A percentile compares a stretch with the other conserved stretches of the same genome.
phyloP scores from a whole-genome alignment of 1,140 invertebrate species.

The Anoplophora glabripennis region DNA sequence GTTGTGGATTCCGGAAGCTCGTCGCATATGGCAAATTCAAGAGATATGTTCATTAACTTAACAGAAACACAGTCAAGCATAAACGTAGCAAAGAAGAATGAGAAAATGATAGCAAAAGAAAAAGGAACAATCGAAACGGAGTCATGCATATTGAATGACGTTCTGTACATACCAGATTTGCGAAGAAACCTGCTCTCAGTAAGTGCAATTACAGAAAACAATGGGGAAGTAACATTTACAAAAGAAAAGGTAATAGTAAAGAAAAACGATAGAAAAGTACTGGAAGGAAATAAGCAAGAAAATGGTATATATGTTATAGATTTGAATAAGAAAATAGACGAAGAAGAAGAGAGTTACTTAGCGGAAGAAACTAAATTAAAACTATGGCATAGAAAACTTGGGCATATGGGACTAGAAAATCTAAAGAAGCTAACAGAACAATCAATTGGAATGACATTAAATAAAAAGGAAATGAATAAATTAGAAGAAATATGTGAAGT shows the following conservation, averaged over 20 bases:
- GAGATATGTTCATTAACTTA: background rate
- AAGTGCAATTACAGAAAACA: too few species aligned
- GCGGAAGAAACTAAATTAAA: too few species aligned
- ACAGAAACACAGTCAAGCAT: background rate
- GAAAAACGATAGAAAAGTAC: too few species aligned
- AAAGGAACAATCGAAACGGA: background rate
- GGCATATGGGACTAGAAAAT: conserved; percentile 3
- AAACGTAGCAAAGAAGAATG: conserved; percentile 1
- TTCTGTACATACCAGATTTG: too few species aligned
- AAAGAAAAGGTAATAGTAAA: too few species aligned
- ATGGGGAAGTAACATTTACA: too few species aligned
- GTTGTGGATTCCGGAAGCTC: conserved; percentile 4
- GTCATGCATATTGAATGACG: too few species aligned
- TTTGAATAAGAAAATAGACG: too few species aligned
- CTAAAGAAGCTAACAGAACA: conserved; percentile 1
- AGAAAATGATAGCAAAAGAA: conserved; percentile 2
- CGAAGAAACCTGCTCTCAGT: too few species aligned
- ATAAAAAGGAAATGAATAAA: background rate
- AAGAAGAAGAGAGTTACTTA: too few species aligned
- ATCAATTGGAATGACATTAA: conserved; percentile 4
- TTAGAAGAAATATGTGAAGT: conserved; percentile 23
- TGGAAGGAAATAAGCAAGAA: too few species aligned
- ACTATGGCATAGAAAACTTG: conserved; percentile 5
- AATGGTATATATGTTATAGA: too few species aligned
- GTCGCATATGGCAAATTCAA: background rate